phyloP scores from a whole-genome alignment of 1,140 invertebrate genomes.

The Drosophila erecta region DNA sequence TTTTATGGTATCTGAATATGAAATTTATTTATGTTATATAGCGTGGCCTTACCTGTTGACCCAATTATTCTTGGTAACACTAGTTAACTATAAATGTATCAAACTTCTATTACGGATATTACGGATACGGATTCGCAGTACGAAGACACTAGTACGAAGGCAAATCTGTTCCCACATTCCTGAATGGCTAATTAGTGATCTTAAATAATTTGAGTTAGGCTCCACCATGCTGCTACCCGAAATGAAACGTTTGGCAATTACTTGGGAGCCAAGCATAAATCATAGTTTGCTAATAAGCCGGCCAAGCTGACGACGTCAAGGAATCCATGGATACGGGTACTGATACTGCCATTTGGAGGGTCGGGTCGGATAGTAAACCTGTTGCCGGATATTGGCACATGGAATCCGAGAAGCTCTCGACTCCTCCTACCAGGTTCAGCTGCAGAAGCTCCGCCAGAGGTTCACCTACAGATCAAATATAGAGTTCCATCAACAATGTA shows the following conservation, averaged over 20 bases:
- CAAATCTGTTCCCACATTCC: neutral
- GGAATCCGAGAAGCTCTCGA: constrained; percentile 21
- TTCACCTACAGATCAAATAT: constrained; percentile 56
- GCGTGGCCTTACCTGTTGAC: no score
- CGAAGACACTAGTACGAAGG: neutral
- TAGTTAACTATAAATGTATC: no score
- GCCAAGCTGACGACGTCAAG: constrained; percentile 17
- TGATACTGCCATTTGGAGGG: constrained; percentile 12
- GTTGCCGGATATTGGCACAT: constrained; percentile 41
- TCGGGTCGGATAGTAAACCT: constrained; percentile 51
- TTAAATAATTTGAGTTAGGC: constrained; percentile 30
- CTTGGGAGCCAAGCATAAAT: constrained; percentile 60
- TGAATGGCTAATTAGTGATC: constrained; percentile 30
- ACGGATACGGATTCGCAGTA: neutral
- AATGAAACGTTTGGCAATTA: constrained; percentile 58
- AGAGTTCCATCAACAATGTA: constrained; percentile 68
- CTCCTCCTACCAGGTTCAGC: constrained; percentile 31
- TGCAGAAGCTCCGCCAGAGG: constrained; percentile 13
- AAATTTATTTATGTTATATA: no score
- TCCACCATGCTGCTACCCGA: constrained; percentile 26
- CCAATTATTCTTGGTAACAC: no score
- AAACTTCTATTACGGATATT: no score
- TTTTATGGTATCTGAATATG: no score
- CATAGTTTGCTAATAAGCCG: constrained; percentile 65
- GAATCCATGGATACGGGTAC: constrained; percentile 24